Evolutionary conservation across 1,140 invertebrate species (phyloP).

Genomic region (Eueides isabella): DNA sequence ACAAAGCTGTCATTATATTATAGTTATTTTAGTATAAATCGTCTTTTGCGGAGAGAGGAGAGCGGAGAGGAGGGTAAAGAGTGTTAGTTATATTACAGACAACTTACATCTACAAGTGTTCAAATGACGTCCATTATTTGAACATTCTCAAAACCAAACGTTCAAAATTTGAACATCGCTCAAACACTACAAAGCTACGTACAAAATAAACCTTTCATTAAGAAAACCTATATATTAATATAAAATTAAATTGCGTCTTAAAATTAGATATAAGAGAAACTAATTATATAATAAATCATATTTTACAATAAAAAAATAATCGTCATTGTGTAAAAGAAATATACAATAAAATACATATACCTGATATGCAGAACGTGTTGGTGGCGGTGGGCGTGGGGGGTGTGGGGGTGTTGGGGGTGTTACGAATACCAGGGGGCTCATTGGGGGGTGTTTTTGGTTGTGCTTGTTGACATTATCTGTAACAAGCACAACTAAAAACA

Average conservation of each 20-base stretch:
- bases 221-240: neutral
- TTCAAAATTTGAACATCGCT: neutral
- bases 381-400: neutral
- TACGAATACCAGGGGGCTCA: neutral
- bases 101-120: neutral
- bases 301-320: constrained; percentile 12
- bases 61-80: neutral
- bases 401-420: neutral
- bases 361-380: neutral
- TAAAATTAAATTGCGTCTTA: constrained; percentile 1
- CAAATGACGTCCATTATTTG: no score
- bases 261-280: constrained; percentile 10
- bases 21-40: neutral
- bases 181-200: neutral
- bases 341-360: neutral
- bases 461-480: no score
- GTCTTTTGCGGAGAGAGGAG: neutral
- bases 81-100: constrained; percentile 1
- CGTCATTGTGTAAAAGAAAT: neutral
- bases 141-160: no score
- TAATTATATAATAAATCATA: neutral
- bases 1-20: neutral
- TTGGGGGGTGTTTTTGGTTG: no score
- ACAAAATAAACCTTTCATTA: neutral
- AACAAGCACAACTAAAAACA: no score